Percentiles rank a stretch among this genome's conserved stretches.
phyloP scores from a whole-genome alignment of 2,113 vertebrate species.

The Micronycteris hirsuta region DNA sequence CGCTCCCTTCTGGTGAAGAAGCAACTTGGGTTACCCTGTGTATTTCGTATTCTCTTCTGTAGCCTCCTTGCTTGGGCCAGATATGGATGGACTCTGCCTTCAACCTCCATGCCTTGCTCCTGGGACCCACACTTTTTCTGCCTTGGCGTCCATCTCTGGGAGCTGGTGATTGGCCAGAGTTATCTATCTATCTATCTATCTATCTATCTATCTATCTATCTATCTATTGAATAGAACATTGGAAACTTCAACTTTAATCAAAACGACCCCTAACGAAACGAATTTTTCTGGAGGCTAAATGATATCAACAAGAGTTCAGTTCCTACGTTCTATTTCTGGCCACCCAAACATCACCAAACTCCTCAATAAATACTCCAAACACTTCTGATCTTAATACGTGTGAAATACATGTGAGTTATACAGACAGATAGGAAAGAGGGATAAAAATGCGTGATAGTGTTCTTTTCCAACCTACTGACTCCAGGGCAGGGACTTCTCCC shows the following conservation, averaged over 20 bases:
- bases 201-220: too few relatives aligned
- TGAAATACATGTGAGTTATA: neutral
- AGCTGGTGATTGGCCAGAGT: neutral
- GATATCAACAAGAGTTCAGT: neutral
- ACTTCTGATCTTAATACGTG: neutral
- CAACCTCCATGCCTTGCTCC: neutral
- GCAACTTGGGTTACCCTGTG: neutral
- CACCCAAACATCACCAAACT: neutral
- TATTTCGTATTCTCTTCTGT: neutral
- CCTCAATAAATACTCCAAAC: neutral
- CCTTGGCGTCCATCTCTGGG: neutral
- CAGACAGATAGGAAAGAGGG: neutral
- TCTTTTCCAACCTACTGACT: neutral
- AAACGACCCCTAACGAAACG: neutral
- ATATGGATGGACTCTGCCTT: neutral
- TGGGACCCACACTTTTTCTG: neutral
- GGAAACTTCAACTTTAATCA: neutral
- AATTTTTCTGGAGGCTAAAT: neutral
- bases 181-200: neutral
- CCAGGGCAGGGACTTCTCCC: neutral
- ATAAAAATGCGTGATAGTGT: neutral
- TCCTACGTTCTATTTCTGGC: neutral
- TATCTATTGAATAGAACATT: neutral
- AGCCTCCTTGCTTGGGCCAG: neutral
- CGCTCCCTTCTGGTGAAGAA: neutral